These are phyloP conservation scores for Penaeus indicus DNA, from an alignment of 1,140 invertebrate species.

Conservation along the genomic window DNA sequence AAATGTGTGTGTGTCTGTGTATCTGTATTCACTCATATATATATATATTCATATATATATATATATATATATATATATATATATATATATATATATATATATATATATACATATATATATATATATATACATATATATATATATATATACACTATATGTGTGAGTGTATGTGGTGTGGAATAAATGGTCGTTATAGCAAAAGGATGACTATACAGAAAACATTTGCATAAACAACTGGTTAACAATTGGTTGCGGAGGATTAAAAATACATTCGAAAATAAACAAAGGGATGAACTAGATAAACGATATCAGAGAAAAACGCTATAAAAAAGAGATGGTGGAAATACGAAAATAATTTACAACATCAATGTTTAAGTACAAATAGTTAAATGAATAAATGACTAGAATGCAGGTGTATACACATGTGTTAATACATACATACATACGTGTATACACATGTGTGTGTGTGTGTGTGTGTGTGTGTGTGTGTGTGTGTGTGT, in stretches of 20 bases:
- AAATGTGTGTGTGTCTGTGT: neutral
- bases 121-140: neutral
- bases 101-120: neutral
- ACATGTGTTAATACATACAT: no score
- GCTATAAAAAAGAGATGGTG: no score
- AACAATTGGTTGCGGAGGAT: no score
- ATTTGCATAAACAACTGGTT: neutral
- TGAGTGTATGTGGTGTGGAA: neutral
- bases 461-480: no score
- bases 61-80: neutral
- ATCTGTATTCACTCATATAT: constrained; percentile 10
- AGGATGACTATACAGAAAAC: neutral
- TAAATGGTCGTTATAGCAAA: neutral
- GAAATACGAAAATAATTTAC: neutral
- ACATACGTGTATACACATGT: neutral
- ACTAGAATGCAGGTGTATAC: neutral
- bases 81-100: constrained; percentile 26
- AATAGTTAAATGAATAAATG: neutral
- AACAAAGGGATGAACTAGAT: no score
- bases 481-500: neutral
- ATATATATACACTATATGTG: no score
- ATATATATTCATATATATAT: neutral
- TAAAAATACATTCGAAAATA: no score
- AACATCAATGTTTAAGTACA: neutral
- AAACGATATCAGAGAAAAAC: no score